Percentiles rank a stretch among this genome's conserved stretches.
Conservation (phyloP, 2,888 invertebrate genomes). For the Aphidius colemani region DNA sequence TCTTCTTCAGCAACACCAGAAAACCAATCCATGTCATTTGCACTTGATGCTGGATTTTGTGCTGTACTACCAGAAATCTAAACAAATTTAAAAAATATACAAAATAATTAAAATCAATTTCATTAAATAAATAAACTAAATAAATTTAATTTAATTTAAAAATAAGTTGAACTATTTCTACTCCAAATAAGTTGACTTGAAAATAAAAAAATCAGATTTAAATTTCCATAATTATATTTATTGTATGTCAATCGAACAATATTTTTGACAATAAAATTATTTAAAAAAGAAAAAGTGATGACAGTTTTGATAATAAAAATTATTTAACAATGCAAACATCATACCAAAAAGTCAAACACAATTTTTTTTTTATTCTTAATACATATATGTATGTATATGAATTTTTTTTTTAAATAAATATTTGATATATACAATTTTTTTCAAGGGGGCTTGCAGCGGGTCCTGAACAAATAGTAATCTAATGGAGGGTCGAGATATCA, state of each 20-base stretch:
- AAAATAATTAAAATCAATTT: neutral
- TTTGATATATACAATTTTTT: constrained; percentile 5
- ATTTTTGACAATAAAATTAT: constrained; percentile 2
- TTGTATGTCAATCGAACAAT: neutral
- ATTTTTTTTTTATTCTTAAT: constrained; percentile 4
- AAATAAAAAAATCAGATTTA: too few species aligned
- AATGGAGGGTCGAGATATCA: constrained; percentile 32
- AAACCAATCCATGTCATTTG: constrained; percentile 58
- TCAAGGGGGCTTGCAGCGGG: constrained; percentile 11
- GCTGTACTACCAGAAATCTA: too few species aligned
- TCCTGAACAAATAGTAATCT: constrained; percentile 38
- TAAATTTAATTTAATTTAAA: neutral
- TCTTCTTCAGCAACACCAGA: constrained; percentile 58
- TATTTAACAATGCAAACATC: too few species aligned
- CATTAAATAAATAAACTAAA: neutral
- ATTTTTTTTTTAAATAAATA: constrained; percentile 10
- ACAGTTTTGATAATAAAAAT: neutral
- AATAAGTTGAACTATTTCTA: neutral
- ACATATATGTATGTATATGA: too few species aligned
- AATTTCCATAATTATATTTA: too few species aligned
- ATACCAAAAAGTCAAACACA: constrained; percentile 19
- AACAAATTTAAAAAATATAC: constrained; percentile 15
- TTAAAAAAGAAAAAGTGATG: constrained; percentile 6
- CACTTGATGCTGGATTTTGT: constrained; percentile 39
- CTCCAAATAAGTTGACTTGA: constrained; percentile 4